Percentiles rank a stretch among this genome's conserved stretches.
Evolutionary conservation across 2,113 vertebrate species (phyloP).

Genomic region (Puffinus mauretanicus): DNA sequence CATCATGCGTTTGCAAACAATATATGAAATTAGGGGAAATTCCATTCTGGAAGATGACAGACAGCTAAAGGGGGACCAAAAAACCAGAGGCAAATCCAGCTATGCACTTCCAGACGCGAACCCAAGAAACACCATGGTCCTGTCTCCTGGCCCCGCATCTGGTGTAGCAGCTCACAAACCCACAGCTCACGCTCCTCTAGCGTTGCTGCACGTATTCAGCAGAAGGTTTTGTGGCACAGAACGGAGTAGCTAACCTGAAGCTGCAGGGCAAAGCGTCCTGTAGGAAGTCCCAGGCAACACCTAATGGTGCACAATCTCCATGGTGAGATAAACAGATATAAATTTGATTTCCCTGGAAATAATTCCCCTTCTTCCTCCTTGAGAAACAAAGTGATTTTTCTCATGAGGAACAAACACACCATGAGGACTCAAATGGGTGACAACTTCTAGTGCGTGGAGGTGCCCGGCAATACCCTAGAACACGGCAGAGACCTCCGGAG

Average conservation of each 20-base stretch:
- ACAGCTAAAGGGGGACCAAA: background rate
- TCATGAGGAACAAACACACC: background rate
- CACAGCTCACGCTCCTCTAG: background rate
- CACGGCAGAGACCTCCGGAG: background rate
- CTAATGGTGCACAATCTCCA: background rate
- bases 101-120: fast-evolving
- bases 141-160: background rate
- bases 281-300: background rate
- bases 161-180: background rate
- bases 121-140: background rate
- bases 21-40: background rate
- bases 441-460: background rate
- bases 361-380: background rate
- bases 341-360: background rate
- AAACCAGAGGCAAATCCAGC: background rate
- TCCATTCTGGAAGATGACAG: background rate
- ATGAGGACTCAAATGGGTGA: background rate
- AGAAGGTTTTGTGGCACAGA: background rate
- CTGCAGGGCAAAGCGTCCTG: too few species aligned
- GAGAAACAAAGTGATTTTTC: background rate
- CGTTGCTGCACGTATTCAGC: background rate
- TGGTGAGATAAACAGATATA: background rate
- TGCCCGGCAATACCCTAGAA: background rate
- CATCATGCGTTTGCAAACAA: background rate
- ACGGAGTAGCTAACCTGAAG: background rate